phyloP scores from a whole-genome alignment of 2,113 vertebrate genomes.

The Colinus virginianus region DNA sequence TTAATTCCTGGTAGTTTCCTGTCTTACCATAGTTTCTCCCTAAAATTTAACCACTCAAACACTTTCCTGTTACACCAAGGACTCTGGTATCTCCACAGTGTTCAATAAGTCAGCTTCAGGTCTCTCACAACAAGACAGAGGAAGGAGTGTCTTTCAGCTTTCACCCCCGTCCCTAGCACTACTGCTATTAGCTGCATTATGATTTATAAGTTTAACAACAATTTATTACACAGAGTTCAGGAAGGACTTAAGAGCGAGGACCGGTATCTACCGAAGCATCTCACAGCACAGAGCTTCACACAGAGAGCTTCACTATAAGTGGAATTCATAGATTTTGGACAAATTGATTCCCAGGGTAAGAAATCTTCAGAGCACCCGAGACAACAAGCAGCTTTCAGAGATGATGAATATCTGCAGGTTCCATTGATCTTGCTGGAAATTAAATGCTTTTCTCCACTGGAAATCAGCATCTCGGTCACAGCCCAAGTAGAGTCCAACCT shows the following conservation, averaged over 20 bases:
- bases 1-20: not conserved
- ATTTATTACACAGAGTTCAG: not conserved
- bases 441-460: not conserved
- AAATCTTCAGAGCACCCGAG: not conserved
- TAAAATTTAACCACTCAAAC: not conserved
- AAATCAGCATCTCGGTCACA: conserved; percentile 3
- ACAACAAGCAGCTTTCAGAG: not conserved
- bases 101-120: not conserved
- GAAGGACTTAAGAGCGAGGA: not conserved
- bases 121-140: not conserved
- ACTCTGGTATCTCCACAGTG: not conserved
- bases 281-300: not conserved
- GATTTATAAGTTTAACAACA: not conserved
- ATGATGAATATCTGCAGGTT: not conserved
- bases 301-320: not conserved
- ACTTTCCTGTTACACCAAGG: not conserved
- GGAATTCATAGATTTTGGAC: not conserved
- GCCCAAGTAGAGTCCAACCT: not conserved
- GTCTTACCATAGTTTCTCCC: not conserved
- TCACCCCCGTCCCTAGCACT: not conserved
- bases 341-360: not conserved
- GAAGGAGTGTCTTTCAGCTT: not conserved
- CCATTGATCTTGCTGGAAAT: not conserved
- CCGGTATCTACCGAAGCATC: not conserved
- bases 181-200: not conserved